Conservation (phyloP, 2,888 invertebrate genomes). For the Melanostoma mellinum region DNA sequence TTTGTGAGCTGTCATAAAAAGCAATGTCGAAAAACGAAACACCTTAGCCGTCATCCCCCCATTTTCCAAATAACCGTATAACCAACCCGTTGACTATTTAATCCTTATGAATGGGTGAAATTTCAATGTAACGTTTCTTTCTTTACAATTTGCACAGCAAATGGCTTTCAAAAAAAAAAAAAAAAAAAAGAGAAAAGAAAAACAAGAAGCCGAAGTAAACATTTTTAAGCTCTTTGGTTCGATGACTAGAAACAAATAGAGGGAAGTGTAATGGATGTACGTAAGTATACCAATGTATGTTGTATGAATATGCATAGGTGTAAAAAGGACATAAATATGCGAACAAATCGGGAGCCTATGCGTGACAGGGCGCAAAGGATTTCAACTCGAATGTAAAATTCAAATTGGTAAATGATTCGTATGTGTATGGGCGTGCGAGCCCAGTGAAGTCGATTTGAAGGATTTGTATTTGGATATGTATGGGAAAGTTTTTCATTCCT, state of each 20-base stretch:
- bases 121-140: slow-evolving; percentile 4
- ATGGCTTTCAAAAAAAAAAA: slow-evolving; percentile 21
- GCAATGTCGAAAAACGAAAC: slow-evolving; percentile 49
- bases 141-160: slow-evolving; percentile 27
- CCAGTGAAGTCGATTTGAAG: slow-evolving; percentile 33
- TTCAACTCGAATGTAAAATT: slow-evolving; percentile 65
- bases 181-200: slow-evolving; percentile 1
- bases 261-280: slow-evolving; percentile 14
- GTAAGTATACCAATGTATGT: background rate
- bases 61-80: slow-evolving; percentile 1
- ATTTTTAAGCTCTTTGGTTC: slow-evolving; percentile 62
- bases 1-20: slow-evolving; percentile 61
- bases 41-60: slow-evolving; percentile 13
- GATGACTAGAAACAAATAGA: slow-evolving; percentile 55
- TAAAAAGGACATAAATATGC: slow-evolving; percentile 25
- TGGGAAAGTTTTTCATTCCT: slow-evolving; percentile 31
- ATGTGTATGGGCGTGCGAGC: slow-evolving; percentile 7
- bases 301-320: background rate
- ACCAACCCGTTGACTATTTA: slow-evolving; percentile 37
- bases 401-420: background rate
- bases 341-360: slow-evolving; percentile 45
- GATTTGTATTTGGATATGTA: slow-evolving; percentile 54
- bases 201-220: slow-evolving; percentile 7
- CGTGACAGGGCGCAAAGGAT: slow-evolving; percentile 66
- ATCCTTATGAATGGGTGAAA: slow-evolving; percentile 49